phyloP scores from a whole-genome alignment of 2,888 invertebrate species.

The Epicampocera succincta region DNA sequence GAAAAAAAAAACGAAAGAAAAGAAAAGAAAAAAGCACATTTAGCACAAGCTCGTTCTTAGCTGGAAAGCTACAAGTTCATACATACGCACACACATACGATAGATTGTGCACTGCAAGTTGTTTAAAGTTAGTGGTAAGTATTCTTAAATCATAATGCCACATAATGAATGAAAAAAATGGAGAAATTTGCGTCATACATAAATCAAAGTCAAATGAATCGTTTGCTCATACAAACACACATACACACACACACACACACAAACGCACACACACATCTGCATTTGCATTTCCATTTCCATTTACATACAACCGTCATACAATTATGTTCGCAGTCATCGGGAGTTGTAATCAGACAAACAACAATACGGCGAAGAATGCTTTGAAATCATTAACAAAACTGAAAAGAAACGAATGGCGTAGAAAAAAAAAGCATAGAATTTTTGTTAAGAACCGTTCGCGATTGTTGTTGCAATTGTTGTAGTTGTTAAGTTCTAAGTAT shows the following conservation, averaged over 20 bases:
- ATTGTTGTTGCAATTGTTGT: constrained; percentile 47
- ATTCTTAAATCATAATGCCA: constrained; percentile 70
- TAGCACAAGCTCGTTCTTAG: constrained; percentile 29
- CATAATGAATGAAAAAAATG: constrained; percentile 69
- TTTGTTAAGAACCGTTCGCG: constrained; percentile 49
- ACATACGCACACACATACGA: too few species aligned
- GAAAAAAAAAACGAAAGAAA: background rate
- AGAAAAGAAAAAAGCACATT: constrained; percentile 19
- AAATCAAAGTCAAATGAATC: constrained; percentile 69
- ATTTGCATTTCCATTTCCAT: too few species aligned
- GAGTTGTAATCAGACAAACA: constrained; percentile 23
- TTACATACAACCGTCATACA: background rate
- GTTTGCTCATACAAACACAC: background rate
- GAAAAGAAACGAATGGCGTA: constrained; percentile 5
- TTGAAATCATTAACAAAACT: constrained; percentile 29
- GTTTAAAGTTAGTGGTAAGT: constrained; percentile 50
- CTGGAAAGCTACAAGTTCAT: constrained; percentile 1
- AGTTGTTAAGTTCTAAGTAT: constrained; percentile 66
- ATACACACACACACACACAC: constrained; percentile 1
- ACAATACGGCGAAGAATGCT: constrained; percentile 31
- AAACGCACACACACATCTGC: too few species aligned
- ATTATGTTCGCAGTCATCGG: background rate
- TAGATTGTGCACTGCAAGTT: constrained; percentile 52
- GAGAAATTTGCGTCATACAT: constrained; percentile 70
- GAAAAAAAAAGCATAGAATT: constrained; percentile 53